Base-by-base conservation (phyloP, 2,797 vertebrate species). In the Dicrostonyx torquatus region DNA sequence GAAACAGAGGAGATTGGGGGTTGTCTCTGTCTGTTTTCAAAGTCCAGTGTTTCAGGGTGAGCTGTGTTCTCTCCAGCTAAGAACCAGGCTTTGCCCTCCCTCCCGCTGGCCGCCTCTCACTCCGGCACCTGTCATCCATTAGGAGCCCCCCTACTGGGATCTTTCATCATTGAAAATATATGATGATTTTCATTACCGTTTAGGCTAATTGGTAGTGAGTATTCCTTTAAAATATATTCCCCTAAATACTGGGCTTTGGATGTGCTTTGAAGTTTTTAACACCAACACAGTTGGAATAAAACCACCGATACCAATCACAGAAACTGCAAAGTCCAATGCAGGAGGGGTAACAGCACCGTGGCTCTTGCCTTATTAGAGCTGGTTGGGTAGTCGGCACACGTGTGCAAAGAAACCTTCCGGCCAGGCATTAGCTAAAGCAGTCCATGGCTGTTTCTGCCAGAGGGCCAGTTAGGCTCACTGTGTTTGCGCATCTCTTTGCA, bases 151-250 rank as follows among this genome's bases (percentile, higher is more conserved):
- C 99, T 98, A 98, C 98, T 98, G 97, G 98, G 97, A 98, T 98
- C 99, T 99, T 99, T 99, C 99, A 99, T 98, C 99, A 98, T 98
- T 97, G 97, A 99, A 98, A 99, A 99, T 99, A 99, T 99, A 99
- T 98, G 98, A 98, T 98, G 98, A 98, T 98, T 98, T 98, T 98
- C 98, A 97, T 98, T 98, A 98, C 98, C 91, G 93, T 98, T 98
- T 98, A 96, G 98, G 97, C 98, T 99, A 99, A 99, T 99, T 99
- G 97, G 96, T 96, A 98, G 53, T 96, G 97, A 97, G 95, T 97
- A 88, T 97, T 95, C 60, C 95, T 98, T 97, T 97, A 97, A 98
- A 97, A 98, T 98, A 97, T 94, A 97, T 93, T 95, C 88, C 91
- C 94, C 90, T 98, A 98, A 98, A 98, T 97, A 97, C 68, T 89